Conservation (phyloP, 2,113 vertebrate species). For the Nothoprocta pentlandii region DNA sequence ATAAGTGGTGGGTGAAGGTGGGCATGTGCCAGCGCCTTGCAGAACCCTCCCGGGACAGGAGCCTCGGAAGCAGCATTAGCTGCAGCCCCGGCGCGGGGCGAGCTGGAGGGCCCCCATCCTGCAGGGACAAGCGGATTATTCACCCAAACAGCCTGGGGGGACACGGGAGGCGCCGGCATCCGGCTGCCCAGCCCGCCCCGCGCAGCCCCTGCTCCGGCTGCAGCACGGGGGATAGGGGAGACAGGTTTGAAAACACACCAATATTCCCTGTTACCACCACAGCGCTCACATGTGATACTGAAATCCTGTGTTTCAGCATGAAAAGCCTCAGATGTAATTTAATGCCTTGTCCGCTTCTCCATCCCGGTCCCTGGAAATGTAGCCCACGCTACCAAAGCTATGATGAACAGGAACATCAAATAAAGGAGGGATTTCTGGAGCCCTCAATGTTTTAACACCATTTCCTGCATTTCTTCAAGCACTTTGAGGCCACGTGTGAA, state of each 20-base stretch:
- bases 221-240: no score
- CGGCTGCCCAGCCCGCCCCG: no score
- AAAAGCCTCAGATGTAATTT: accelerated
- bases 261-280: neutral
- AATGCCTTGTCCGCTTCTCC: no score
- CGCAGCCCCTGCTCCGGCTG: no score
- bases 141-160: no score
- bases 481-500: neutral
- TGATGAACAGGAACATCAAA: neutral
- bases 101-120: no score
- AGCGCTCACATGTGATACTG: neutral
- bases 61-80: neutral
- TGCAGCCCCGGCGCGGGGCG: no score
- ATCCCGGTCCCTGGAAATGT: accelerated
- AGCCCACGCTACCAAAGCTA: neutral
- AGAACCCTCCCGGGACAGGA: neutral
- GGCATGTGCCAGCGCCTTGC: no score
- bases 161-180: no score
- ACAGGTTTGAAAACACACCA: neutral
- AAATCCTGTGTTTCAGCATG: neutral
- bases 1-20: no score
- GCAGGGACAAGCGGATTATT: no score
- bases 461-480: neutral
- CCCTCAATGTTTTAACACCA: accelerated
- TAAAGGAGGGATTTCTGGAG: neutral